These are phyloP conservation scores for Dipodomys spectabilis DNA, from an alignment of 2,113 vertebrate species.

Conservation along the genomic window DNA sequence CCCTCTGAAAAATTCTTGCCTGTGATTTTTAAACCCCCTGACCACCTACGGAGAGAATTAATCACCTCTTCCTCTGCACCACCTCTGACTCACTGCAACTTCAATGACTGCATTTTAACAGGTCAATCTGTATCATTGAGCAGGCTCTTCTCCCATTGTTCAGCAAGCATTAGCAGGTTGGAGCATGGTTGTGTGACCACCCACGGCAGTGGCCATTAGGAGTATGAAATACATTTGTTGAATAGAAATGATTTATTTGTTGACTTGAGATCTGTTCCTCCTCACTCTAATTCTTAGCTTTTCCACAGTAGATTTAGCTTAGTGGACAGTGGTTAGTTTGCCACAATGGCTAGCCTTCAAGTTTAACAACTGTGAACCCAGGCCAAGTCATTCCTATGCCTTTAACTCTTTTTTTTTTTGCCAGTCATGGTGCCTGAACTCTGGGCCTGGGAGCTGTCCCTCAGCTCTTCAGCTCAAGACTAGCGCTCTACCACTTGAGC, in stretches of 20 bases:
- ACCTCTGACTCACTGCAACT: not conserved
- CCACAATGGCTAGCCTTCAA: not conserved
- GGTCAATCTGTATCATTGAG: not conserved
- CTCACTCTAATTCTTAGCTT: not conserved
- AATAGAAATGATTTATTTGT: not conserved
- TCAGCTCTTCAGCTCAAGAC: no score
- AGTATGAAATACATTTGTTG: not conserved
- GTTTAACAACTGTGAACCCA: not conserved
- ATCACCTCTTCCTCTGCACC: not conserved
- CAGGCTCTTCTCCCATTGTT: not conserved
- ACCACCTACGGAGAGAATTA: not conserved
- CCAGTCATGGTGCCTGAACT: no score
- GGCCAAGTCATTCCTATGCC: not conserved
- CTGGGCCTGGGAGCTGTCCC: no score
- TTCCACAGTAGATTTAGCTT: not conserved
- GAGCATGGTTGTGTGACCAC: fast-evolving
- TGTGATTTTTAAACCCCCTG: not conserved
- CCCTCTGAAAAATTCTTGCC: not conserved
- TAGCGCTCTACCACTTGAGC: no score
- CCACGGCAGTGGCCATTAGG: not conserved
- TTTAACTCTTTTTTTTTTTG: not conserved
- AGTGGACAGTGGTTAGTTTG: not conserved
- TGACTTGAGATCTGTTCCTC: not conserved
- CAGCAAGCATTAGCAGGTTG: not conserved
- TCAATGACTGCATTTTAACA: not conserved